These are phyloP conservation scores for Amazona finschi DNA, from an alignment of 2,797 vertebrate species.

Conservation along the genomic window DNA sequence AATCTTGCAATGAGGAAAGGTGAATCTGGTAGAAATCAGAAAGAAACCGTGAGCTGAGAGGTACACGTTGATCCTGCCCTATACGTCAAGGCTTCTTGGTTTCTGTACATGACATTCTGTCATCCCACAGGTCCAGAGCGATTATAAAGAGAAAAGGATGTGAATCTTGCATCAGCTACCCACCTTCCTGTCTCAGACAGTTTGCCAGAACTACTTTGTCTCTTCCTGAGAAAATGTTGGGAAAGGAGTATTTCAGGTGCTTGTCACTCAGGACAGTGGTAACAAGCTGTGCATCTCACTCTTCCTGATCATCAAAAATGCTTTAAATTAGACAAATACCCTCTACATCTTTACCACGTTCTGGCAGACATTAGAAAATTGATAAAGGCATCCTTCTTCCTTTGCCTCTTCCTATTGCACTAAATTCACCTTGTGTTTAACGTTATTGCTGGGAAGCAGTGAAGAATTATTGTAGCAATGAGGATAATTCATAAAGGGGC, in stretches of 20 bases:
- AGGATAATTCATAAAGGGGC: not conserved
- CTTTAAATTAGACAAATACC: not conserved
- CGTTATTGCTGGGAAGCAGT: not conserved
- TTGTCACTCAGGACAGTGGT: not conserved
- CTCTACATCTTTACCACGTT: not conserved
- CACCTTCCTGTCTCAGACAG: not conserved
- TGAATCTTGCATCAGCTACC: not conserved
- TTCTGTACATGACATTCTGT: not conserved
- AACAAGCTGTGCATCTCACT: not conserved
- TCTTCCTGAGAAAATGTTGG: not conserved
- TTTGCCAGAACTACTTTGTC: constrained; percentile 21
- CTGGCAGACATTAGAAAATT: not conserved
- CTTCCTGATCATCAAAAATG: not conserved
- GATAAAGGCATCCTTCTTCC: not conserved
- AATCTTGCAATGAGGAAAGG: not conserved
- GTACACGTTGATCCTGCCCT: not conserved
- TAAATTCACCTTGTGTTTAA: not conserved
- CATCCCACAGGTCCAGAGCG: not conserved
- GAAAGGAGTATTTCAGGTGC: not conserved
- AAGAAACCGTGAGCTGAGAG: not conserved
- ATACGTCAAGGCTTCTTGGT: not conserved
- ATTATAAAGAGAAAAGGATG: not conserved
- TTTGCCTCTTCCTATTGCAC: not conserved
- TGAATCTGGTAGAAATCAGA: not conserved
- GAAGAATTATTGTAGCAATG: not conserved